phyloP scores from a whole-genome alignment of 2,113 vertebrate species.

The Lethenteron camtschaticum region DNA sequence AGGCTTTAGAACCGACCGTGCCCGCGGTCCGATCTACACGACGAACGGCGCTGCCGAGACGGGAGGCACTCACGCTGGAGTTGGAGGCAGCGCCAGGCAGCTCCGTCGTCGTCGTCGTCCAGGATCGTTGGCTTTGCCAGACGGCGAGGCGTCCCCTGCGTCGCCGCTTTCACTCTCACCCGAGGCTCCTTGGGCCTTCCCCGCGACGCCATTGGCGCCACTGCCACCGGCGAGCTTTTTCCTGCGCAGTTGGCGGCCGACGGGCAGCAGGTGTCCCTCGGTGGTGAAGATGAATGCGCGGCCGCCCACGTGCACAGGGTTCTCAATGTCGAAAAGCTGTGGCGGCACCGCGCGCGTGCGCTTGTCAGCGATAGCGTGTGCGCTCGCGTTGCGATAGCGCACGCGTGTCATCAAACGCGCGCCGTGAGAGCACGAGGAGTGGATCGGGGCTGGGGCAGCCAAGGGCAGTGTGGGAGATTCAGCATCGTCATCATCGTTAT shows the following conservation, averaged over 20 bases:
- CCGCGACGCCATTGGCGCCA: no score
- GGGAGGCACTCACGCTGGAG: not conserved
- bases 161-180: constrained; percentile 40
- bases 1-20: no score
- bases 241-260: constrained; percentile 53
- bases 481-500: not conserved
- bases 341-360: not conserved
- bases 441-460: not conserved
- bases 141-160: constrained; percentile 15
- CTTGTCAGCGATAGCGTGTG: not conserved
- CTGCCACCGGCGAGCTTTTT: constrained; percentile 20
- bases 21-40: no score
- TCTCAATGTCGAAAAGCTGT: constrained; percentile 87
- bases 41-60: no score
- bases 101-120: constrained; percentile 14
- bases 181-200: no score
- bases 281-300: constrained; percentile 89
- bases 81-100: constrained; percentile 36
- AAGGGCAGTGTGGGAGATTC: not conserved
- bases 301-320: constrained; percentile 65
- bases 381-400: not conserved
- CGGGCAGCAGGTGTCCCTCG: constrained; percentile 75
- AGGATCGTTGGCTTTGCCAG: constrained; percentile 10
- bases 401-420: not conserved
- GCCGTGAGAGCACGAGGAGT: not conserved